These are phyloP conservation scores for Heterodera filipjevi DNA, from an alignment of 2,888 invertebrate genomes.

Conservation along the genomic window DNA sequence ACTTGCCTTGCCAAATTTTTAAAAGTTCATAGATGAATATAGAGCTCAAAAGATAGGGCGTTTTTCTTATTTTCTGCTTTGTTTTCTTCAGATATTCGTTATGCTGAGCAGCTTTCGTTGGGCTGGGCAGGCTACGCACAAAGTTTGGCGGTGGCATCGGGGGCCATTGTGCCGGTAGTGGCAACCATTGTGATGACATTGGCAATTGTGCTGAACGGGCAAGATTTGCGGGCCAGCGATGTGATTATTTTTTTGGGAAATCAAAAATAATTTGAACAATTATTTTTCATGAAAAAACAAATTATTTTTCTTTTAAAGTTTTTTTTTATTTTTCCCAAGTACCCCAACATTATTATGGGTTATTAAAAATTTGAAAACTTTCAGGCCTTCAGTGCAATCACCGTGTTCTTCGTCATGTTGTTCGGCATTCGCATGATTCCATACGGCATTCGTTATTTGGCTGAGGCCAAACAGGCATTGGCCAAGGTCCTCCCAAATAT, in stretches of 20 bases:
- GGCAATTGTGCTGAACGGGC: conserved; percentile 70
- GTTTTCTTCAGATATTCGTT: conserved; percentile 68
- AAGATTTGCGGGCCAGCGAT: conserved; percentile 72
- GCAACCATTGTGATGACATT: conserved; percentile 69
- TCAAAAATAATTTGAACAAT: background rate
- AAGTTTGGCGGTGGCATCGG: conserved; percentile 71
- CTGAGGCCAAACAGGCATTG: conserved; percentile 66
- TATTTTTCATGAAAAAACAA: no score
- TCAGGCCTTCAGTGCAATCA: conserved; percentile 68
- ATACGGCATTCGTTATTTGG: conserved; percentile 66
- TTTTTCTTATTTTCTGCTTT: background rate
- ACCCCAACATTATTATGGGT: no score
- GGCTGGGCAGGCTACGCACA: conserved; percentile 72
- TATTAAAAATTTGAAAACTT: conserved; percentile 29
- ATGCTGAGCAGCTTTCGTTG: conserved; percentile 69
- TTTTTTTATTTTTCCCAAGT: no score
- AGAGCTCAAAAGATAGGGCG: no score
- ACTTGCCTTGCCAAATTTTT: no score
- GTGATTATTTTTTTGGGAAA: conserved; percentile 67
- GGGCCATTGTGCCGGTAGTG: conserved; percentile 70
- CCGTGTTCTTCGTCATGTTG: conserved; percentile 68
- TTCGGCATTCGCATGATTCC: conserved; percentile 68
- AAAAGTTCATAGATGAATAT: no score
- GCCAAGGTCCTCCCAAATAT: conserved; percentile 42
- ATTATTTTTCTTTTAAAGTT: no score